These are phyloP conservation scores for Arctia plantaginis DNA, from an alignment of 2,888 invertebrate genomes.

Conservation along the genomic window DNA sequence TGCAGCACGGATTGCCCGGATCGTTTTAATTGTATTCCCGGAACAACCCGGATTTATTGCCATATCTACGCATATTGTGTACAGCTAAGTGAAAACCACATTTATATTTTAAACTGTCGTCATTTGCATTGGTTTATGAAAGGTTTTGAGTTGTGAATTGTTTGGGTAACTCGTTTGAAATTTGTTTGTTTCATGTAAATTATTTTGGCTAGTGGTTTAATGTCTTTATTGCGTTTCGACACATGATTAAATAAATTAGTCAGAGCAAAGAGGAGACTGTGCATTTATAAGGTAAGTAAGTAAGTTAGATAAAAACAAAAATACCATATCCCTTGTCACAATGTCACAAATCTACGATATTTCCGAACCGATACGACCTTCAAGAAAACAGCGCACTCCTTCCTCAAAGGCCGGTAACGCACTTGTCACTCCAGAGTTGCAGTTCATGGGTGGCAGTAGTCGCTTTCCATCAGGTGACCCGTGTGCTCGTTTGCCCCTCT, in stretches of 20 bases:
- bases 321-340: too few relatives aligned
- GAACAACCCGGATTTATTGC: conserved; percentile 77
- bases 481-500: too few relatives aligned
- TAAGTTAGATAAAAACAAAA: too few relatives aligned
- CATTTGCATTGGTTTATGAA: conserved; percentile 52
- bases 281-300: too few relatives aligned
- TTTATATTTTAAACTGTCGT: conserved; percentile 48
- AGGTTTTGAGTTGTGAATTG: conserved; percentile 24
- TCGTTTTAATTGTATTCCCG: conserved; percentile 82
- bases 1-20: conserved; percentile 71
- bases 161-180: conserved; percentile 8
- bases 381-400: too few relatives aligned
- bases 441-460: too few relatives aligned
- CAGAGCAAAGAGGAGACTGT: not conserved
- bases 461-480: too few relatives aligned
- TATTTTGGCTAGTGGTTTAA: not conserved
- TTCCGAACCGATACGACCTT: too few relatives aligned
- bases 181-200: conserved; percentile 10
- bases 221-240: not conserved
- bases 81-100: conserved; percentile 40
- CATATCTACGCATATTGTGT: conserved; percentile 48
- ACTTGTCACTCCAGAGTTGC: too few relatives aligned
- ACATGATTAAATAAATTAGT: not conserved
- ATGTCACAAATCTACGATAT: too few relatives aligned
- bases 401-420: too few relatives aligned